Conservation (phyloP, 2,888 invertebrate species). For the Hirtodrosophila cameraria region DNA sequence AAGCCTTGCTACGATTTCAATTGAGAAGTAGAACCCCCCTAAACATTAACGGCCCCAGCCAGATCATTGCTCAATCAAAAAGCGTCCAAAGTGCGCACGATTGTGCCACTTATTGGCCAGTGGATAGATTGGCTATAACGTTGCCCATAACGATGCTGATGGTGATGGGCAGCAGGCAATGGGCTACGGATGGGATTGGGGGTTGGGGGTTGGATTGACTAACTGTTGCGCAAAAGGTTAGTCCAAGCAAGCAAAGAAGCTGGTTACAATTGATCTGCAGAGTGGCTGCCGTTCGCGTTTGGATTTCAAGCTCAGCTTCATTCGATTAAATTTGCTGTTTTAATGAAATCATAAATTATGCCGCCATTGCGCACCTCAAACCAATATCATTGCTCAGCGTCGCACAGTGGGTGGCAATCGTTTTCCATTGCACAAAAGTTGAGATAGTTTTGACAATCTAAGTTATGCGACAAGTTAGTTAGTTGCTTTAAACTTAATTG, state of each 20-base stretch:
- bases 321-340: slow-evolving; percentile 75
- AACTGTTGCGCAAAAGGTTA: slow-evolving; percentile 13
- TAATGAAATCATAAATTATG: slow-evolving; percentile 78
- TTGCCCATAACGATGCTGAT: slow-evolving; percentile 34
- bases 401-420: slow-evolving; percentile 13
- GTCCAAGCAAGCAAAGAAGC: slow-evolving; percentile 33
- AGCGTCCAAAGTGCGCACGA: slow-evolving; percentile 73
- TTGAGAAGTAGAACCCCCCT: slow-evolving; percentile 43
- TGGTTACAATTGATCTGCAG: slow-evolving; percentile 16
- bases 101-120: slow-evolving; percentile 78
- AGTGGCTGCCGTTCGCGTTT: slow-evolving; percentile 44
- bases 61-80: slow-evolving; percentile 79
- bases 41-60: slow-evolving; percentile 14
- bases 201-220: slow-evolving; percentile 43
- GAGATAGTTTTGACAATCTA: too few species aligned
- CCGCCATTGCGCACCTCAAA: slow-evolving; percentile 50
- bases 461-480: too few species aligned
- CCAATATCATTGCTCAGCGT: slow-evolving; percentile 5
- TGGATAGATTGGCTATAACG: slow-evolving; percentile 54
- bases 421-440: too few species aligned
- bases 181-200: slow-evolving; percentile 42
- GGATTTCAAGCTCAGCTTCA: slow-evolving; percentile 51
- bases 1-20: slow-evolving; percentile 43
- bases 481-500: too few species aligned
- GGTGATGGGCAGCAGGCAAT: slow-evolving; percentile 34